These are phyloP conservation scores for Saccostrea cuccullata DNA, from an alignment of 1,140 invertebrate genomes.

Conservation along the genomic window DNA sequence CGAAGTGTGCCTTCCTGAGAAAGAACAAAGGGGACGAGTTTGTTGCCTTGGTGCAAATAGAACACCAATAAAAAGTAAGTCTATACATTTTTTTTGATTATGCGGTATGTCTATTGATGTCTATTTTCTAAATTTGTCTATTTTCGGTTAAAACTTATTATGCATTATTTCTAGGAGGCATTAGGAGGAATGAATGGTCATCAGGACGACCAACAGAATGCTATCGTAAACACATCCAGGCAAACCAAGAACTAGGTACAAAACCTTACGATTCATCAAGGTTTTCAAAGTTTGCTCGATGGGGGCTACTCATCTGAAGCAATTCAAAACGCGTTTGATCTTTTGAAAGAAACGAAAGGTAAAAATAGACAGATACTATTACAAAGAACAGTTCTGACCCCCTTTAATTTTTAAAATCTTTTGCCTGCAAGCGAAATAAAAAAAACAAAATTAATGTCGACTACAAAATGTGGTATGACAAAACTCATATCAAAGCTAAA, in stretches of 20 bases:
- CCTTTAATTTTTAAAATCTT: too few relatives aligned
- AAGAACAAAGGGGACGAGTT: slow-evolving; percentile 35
- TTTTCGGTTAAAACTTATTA: too few relatives aligned
- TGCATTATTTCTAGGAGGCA: not conserved
- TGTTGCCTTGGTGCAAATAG: slow-evolving; percentile 15
- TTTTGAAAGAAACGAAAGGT: slow-evolving; percentile 23
- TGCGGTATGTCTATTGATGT: too few relatives aligned
- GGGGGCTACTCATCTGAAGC: not conserved
- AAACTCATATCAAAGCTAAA: too few relatives aligned
- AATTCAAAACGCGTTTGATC: not conserved
- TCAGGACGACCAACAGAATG: not conserved
- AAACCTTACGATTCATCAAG: not conserved
- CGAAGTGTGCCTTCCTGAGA: slow-evolving; percentile 81
- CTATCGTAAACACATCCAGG: not conserved
- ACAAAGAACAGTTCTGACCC: too few relatives aligned
- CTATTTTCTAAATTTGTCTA: not conserved
- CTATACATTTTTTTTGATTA: too few relatives aligned
- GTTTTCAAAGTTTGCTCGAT: not conserved
- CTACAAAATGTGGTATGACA: too few relatives aligned
- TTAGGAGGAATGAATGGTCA: not conserved
- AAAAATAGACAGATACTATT: too few relatives aligned
- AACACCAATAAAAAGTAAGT: not conserved
- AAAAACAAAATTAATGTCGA: too few relatives aligned
- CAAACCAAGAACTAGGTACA: not conserved
- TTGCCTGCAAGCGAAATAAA: too few relatives aligned